Percentiles rank a stretch among this genome's conserved stretches.
phyloP scores from a whole-genome alignment of 2,888 invertebrate genomes.

The Agrochola litura region DNA sequence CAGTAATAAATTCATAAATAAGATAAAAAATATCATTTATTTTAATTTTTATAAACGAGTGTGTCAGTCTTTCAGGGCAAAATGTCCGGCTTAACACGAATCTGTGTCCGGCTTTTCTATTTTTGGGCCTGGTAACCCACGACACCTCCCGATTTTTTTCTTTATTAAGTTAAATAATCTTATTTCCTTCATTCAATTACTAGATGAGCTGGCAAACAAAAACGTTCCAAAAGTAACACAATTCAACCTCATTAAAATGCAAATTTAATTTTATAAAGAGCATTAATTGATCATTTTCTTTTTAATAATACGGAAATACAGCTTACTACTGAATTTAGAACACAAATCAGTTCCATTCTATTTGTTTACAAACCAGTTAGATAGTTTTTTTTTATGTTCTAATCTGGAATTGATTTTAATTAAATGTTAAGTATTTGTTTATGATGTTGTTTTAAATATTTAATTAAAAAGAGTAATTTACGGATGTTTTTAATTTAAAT shows the following conservation, averaged over 20 bases:
- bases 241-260: constrained; percentile 52
- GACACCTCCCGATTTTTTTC: neutral
- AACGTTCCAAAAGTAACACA: constrained; percentile 33
- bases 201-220: constrained; percentile 39
- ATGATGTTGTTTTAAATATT: neutral
- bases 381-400: constrained; percentile 64
- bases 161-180: constrained; percentile 1
- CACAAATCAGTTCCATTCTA: constrained; percentile 40
- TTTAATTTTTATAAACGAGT: too few species aligned
- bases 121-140: too few species aligned
- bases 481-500: constrained; percentile 4
- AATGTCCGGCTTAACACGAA: too few species aligned
- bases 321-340: constrained; percentile 32
- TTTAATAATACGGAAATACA: constrained; percentile 1
- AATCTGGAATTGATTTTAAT: neutral
- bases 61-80: too few species aligned
- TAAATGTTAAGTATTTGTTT: constrained; percentile 56
- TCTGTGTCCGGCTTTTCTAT: too few species aligned
- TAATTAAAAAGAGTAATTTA: neutral
- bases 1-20: too few species aligned
- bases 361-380: constrained; percentile 31
- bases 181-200: constrained; percentile 29
- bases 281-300: constrained; percentile 10
- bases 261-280: constrained; percentile 34
- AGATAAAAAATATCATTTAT: too few species aligned